phyloP scores from a whole-genome alignment of 2,888 invertebrate species.

The Adelognathus sp. region DNA sequence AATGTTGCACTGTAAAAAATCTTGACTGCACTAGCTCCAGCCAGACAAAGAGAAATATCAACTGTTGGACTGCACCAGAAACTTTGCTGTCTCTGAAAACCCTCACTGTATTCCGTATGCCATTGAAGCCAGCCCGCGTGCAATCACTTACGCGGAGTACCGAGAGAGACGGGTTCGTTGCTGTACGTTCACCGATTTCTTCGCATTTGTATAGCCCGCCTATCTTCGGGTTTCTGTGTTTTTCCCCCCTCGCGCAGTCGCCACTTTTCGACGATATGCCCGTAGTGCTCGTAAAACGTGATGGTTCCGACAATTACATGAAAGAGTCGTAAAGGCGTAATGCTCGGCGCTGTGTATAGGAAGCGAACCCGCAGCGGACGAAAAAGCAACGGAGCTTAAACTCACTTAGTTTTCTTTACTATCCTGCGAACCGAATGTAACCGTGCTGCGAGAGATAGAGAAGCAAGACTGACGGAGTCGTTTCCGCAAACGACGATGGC shows the following conservation, averaged over 20 bases:
- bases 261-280: conserved; percentile 71
- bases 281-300: conserved; percentile 77
- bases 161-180: conserved; percentile 51
- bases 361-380: conserved; percentile 39
- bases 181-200: conserved; percentile 47
- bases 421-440: conserved; percentile 39
- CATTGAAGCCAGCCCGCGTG: conserved; percentile 29
- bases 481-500: conserved; percentile 35
- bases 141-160: conserved; percentile 63
- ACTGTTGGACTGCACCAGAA: not conserved
- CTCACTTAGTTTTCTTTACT: conserved; percentile 16
- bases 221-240: conserved; percentile 17
- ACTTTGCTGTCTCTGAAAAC: not conserved
- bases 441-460: conserved; percentile 21
- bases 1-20: too few relatives aligned
- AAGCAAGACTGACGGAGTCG: conserved; percentile 11
- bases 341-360: conserved; percentile 62
- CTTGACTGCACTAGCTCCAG: too few relatives aligned
- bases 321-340: conserved; percentile 79
- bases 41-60: not conserved
- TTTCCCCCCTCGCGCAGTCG: conserved; percentile 20
- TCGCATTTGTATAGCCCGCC: conserved; percentile 8
- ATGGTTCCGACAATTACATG: conserved; percentile 80
- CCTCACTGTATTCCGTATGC: conserved; percentile 2
- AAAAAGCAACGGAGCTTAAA: conserved; percentile 41